Evolutionary conservation across 2,797 vertebrate species (phyloP).

Genomic region (Oreochromis grahami): DNA sequence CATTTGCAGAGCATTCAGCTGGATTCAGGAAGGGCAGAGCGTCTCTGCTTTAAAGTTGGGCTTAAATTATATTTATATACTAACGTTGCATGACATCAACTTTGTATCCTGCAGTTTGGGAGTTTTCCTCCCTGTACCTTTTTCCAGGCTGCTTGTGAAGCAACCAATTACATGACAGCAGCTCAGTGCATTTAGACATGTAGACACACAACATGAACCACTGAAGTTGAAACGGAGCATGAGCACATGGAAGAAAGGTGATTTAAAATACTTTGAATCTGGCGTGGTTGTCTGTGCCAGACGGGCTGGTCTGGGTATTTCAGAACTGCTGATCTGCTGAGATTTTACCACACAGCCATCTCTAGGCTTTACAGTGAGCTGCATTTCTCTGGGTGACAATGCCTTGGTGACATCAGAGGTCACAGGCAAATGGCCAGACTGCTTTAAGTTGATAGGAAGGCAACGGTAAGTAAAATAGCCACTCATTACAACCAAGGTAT

Average conservation of each 20-base stretch:
- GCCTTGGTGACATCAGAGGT: neutral
- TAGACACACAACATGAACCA: neutral
- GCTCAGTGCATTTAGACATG: neutral
- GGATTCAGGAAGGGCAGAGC: neutral
- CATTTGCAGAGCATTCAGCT: neutral
- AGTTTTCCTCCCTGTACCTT: neutral
- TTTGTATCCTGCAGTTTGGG: neutral
- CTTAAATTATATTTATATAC: neutral
- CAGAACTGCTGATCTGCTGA: neutral
- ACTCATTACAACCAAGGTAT: neutral
- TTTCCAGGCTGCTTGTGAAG: neutral
- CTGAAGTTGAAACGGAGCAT: neutral
- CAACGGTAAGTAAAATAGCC: accelerated
- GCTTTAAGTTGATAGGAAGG: neutral
- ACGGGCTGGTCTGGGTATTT: neutral
- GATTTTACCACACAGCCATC: neutral
- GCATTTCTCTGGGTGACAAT: neutral
- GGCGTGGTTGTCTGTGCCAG: accelerated
- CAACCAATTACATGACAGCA: neutral
- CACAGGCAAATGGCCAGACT: neutral
- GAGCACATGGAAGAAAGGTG: neutral
- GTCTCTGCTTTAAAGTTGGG: neutral
- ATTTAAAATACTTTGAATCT: neutral
- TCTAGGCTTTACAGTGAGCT: neutral
- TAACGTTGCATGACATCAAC: neutral